Percentiles rank a stretch among this genome's conserved stretches.
Evolutionary conservation across 2,888 invertebrate species (phyloP).

Genomic region (Selenia dentaria): DNA sequence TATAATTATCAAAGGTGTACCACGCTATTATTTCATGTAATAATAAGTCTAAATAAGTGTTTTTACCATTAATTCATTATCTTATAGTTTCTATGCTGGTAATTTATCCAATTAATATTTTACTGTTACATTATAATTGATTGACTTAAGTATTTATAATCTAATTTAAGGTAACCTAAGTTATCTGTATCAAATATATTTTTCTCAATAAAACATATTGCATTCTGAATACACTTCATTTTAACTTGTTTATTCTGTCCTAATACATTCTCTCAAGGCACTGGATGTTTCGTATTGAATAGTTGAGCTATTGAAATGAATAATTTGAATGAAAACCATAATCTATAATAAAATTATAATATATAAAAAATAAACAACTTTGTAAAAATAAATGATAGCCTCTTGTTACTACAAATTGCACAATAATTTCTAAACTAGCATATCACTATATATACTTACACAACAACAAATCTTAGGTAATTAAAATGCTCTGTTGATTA

Average conservation of each 20-base stretch:
- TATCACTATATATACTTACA: no score
- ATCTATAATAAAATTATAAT: neutral
- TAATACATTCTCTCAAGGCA: slow-evolving; percentile 34
- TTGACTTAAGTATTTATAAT: slow-evolving; percentile 11
- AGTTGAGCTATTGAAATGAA: slow-evolving; percentile 16
- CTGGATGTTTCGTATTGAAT: slow-evolving; percentile 27
- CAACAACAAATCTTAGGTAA: slow-evolving; percentile 16
- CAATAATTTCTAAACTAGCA: neutral
- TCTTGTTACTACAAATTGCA: slow-evolving; percentile 16
- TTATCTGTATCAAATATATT: slow-evolving; percentile 57
- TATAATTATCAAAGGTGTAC: no score
- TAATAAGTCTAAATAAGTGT: slow-evolving; percentile 6
- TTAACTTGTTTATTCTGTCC: slow-evolving; percentile 44
- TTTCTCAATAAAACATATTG: slow-evolving; percentile 47
- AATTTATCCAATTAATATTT: no score
- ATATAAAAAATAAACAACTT: neutral
- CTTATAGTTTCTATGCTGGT: slow-evolving; percentile 10
- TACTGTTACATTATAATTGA: neutral
- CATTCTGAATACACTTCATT: slow-evolving; percentile 32
- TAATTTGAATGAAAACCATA: neutral
- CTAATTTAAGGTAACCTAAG: slow-evolving; percentile 7
- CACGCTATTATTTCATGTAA: no score
- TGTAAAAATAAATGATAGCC: slow-evolving; percentile 16
- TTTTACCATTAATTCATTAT: slow-evolving; percentile 22
- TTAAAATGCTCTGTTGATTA: slow-evolving; percentile 5